Evolutionary conservation across 2,888 invertebrate genomes (phyloP).

Genomic region (Drosophila melanocephala): DNA sequence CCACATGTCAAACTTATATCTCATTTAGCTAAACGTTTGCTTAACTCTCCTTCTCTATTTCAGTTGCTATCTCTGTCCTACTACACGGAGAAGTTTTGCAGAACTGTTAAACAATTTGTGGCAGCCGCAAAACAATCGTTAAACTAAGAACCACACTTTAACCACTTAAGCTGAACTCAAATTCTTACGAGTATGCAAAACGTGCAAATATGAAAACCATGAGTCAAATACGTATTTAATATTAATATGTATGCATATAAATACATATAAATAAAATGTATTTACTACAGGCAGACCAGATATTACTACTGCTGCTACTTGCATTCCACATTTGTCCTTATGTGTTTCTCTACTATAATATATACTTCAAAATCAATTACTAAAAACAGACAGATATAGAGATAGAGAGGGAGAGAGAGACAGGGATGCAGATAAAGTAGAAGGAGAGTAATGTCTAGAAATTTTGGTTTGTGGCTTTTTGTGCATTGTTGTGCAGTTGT

Average conservation of each 20-base stretch:
- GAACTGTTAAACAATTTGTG: slow-evolving; percentile 12
- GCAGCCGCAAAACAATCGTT: slow-evolving; percentile 53
- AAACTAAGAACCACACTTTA: slow-evolving; percentile 44
- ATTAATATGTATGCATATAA: background rate
- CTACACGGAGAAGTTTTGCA: slow-evolving; percentile 1
- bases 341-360: slow-evolving; percentile 45
- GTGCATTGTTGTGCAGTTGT: slow-evolving; percentile 29
- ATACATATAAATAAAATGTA: background rate
- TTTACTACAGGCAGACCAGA: background rate
- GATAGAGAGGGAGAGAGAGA: slow-evolving; percentile 4
- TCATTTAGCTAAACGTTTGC: slow-evolving; percentile 10
- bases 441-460: slow-evolving; percentile 35
- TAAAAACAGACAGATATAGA: slow-evolving; percentile 31
- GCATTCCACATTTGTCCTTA: slow-evolving; percentile 30
- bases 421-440: slow-evolving; percentile 1
- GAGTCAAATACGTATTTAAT: slow-evolving; percentile 40
- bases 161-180: slow-evolving; percentile 55
- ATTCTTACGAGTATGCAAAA: slow-evolving; percentile 64
- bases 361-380: slow-evolving; percentile 64
- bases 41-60: slow-evolving; percentile 2
- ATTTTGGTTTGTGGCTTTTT: slow-evolving; percentile 59
- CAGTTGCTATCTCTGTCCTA: background rate
- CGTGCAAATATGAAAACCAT: slow-evolving; percentile 72
- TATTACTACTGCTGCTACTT: slow-evolving; percentile 14
- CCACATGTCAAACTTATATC: slow-evolving; percentile 34